phyloP scores from a whole-genome alignment of 2,888 invertebrate genomes.

The Netelia inedita region DNA sequence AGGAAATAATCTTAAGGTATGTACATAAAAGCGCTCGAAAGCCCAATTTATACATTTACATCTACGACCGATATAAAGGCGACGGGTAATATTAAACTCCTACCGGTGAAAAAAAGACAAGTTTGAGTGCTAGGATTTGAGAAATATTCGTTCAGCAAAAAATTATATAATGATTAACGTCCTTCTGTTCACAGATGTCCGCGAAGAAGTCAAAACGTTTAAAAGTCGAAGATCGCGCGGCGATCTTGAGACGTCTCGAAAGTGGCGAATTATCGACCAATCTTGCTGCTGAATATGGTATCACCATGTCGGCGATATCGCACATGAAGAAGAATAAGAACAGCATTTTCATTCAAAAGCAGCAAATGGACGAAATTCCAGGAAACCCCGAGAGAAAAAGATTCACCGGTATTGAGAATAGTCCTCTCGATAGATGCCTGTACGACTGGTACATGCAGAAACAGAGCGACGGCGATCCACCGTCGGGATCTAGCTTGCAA shows the following conservation, averaged over 20 bases:
- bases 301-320: constrained; percentile 5
- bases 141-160: background rate
- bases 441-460: constrained; percentile 24
- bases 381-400: constrained; percentile 4
- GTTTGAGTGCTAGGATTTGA: background rate
- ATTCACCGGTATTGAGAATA: constrained; percentile 22
- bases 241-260: constrained; percentile 3
- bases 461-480: background rate
- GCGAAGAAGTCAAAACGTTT: constrained; percentile 17
- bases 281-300: constrained; percentile 16
- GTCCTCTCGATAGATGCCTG: constrained; percentile 13
- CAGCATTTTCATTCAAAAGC: constrained; percentile 1
- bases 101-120: background rate
- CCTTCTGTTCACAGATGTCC: background rate
- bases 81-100: background rate
- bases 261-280: constrained; percentile 14
- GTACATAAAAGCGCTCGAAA: background rate
- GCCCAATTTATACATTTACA: background rate
- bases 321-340: constrained; percentile 15
- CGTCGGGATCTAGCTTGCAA: background rate
- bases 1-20: background rate
- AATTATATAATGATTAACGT: background rate
- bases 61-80: background rate
- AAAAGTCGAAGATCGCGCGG: constrained; percentile 3
- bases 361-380: background rate